A percentile compares a stretch with the other conserved stretches of the same genome.
Evolutionary conservation across 2,888 invertebrate species (phyloP).

Genomic region (Dolichomitus sp.): DNA sequence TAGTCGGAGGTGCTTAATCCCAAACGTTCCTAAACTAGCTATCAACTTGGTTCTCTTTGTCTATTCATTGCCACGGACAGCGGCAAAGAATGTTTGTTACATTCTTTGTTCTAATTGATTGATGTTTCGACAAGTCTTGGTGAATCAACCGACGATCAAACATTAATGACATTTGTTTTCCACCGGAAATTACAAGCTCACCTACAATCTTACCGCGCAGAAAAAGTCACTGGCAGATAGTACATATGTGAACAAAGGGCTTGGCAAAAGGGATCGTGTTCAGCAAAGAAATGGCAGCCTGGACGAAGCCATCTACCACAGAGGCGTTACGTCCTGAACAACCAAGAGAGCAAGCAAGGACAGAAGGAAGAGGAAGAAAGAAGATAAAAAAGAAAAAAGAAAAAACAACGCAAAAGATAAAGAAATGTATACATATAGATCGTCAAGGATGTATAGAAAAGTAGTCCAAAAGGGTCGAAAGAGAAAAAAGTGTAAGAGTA

Average conservation of each 20-base stretch:
- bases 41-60: not conserved
- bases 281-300: slow-evolving; percentile 32
- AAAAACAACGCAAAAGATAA: slow-evolving; percentile 9
- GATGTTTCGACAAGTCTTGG: not conserved
- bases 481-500: slow-evolving; percentile 7
- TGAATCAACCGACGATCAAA: not conserved
- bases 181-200: not conserved
- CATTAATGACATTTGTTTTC: not conserved
- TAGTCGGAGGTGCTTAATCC: too few relatives aligned
- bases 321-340: slow-evolving; percentile 8
- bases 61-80: not conserved
- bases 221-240: slow-evolving; percentile 12
- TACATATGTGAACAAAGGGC: slow-evolving; percentile 19
- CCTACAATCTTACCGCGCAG: not conserved
- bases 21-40: too few relatives aligned
- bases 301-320: not conserved
- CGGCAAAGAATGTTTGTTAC: not conserved
- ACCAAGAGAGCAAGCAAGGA: slow-evolving; percentile 30
- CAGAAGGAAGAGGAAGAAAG: not conserved
- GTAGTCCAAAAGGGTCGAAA: slow-evolving; percentile 13
- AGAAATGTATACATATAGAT: not conserved
- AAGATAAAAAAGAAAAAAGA: not conserved
- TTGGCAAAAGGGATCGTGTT: slow-evolving; percentile 3
- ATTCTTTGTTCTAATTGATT: not conserved
- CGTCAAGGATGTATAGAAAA: not conserved